phyloP scores from a whole-genome alignment of 2,888 invertebrate genomes.

The Tromatobia lineatoria region DNA sequence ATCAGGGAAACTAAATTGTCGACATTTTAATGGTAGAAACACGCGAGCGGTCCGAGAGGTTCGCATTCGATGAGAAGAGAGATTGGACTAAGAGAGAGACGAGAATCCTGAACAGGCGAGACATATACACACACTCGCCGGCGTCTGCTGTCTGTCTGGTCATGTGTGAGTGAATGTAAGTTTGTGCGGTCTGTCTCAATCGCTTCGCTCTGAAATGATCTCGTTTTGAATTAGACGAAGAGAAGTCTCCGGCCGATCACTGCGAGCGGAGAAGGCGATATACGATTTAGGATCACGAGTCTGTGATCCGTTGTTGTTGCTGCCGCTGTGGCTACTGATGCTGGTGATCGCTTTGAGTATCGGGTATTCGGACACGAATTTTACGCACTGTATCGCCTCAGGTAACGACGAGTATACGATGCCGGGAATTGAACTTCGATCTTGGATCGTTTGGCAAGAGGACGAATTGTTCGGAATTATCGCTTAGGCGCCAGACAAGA shows the following conservation, averaged over 20 bases:
- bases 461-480: slow-evolving; percentile 8
- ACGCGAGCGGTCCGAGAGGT: slow-evolving; percentile 49
- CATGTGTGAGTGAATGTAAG: slow-evolving; percentile 57
- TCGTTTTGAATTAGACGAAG: slow-evolving; percentile 62
- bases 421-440: slow-evolving; percentile 22
- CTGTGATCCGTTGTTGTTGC: background rate
- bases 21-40: slow-evolving; percentile 32
- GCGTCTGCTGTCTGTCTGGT: slow-evolving; percentile 52
- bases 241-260: slow-evolving; percentile 30
- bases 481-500: slow-evolving; percentile 19
- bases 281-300: slow-evolving; percentile 24
- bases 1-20: slow-evolving; percentile 14
- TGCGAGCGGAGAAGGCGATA: slow-evolving; percentile 13
- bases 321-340: background rate
- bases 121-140: slow-evolving; percentile 54
- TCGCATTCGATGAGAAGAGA: slow-evolving; percentile 64
- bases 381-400: slow-evolving; percentile 21
- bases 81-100: slow-evolving; percentile 67
- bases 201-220: slow-evolving; percentile 57
- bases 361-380: background rate
- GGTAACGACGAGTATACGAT: slow-evolving; percentile 21
- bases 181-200: slow-evolving; percentile 64
- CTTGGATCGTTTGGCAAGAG: slow-evolving; percentile 5
- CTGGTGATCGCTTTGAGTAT: background rate
- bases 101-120: slow-evolving; percentile 59